Percentiles rank a stretch among this genome's conserved stretches.
These are phyloP conservation scores for Meghimatium bilineatum DNA, from an alignment of 2,888 invertebrate genomes.

Conservation along the genomic window DNA sequence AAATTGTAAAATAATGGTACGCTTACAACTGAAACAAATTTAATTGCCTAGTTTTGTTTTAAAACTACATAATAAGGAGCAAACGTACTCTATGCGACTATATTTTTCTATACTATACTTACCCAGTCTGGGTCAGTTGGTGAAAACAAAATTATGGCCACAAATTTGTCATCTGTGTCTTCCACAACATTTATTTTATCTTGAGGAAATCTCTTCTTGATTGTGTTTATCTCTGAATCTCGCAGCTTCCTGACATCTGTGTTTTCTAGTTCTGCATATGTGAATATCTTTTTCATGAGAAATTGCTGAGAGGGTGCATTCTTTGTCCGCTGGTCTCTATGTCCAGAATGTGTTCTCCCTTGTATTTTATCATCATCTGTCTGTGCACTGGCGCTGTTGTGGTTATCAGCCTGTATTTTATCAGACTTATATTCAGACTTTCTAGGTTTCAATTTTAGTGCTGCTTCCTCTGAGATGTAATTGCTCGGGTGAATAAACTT, in stretches of 20 bases:
- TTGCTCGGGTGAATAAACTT: slow-evolving; percentile 57
- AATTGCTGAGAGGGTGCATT: not conserved
- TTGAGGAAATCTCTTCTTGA: slow-evolving; percentile 69
- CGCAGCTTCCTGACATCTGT: slow-evolving; percentile 60
- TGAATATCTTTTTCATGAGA: not conserved
- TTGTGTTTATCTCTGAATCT: slow-evolving; percentile 64
- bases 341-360: not conserved
- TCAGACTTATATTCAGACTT: not conserved
- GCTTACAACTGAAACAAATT: not conserved
- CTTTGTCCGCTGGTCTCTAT: not conserved
- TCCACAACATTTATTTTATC: slow-evolving; percentile 56
- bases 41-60: too few species aligned
- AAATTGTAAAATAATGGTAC: not conserved
- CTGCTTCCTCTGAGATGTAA: not conserved
- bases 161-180: slow-evolving; percentile 56
- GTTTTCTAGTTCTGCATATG: slow-evolving; percentile 42
- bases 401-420: not conserved
- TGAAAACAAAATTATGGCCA: slow-evolving; percentile 59
- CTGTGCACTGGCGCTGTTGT: not conserved
- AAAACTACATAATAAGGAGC: too few species aligned
- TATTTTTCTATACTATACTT: slow-evolving; percentile 46
- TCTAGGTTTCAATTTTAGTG: not conserved
- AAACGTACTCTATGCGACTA: too few species aligned
- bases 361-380: not conserved
- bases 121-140: slow-evolving; percentile 76